Evolutionary conservation across 2,113 vertebrate species (phyloP), one percentile per base, ranked within the genome.

Genomic region (Talpa occidentalis): DNA sequence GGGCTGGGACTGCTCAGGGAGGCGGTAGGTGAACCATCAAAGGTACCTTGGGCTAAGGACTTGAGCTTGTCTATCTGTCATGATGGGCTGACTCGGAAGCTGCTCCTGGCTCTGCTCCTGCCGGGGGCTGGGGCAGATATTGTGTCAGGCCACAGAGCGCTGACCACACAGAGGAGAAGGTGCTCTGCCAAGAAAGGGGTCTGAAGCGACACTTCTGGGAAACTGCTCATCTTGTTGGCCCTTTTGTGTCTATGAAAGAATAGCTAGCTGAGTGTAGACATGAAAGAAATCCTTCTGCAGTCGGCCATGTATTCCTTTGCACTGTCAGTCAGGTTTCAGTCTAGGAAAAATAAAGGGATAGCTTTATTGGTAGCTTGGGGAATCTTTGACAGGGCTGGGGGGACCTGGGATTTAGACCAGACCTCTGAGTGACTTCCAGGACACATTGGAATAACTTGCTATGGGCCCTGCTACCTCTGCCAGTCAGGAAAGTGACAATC

Each of bases 341-440:
- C 32, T 21, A 32, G 56, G 62, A 64, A 81, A 42, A 21, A 44
- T 74, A 67, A 44, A 67, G 22, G 26, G 12, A 14, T 60, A 2
- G 79, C 30, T 91, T 52, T 7, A 40, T 42, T 6, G 44, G 10
- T 44, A 66, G 52, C 28, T 26, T 83, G 16, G 42, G 28, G 35
- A 70, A 44, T 88, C 52, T 91, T 81, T 54, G 82, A 85, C 47
- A 92, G 52, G 40, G 24, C 44, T 56, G 30, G 73, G 52, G 59
- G n/a, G n/a, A n/a, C 37, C 54, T 19, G 54, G 70, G 88, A 8
- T 88, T 2, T 40, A 42, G 89, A 80, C 80, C 62, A 56, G 44
- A 37, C 64, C 32, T 91, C 56, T 78, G 59, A 86, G 49, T 60
- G 82, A 81, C 56, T 78, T 96, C 73, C 22, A 86, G 62, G 64